Evolutionary conservation across 2,888 invertebrate species (phyloP).

Genomic region (Pristionchus arcanus): DNA sequence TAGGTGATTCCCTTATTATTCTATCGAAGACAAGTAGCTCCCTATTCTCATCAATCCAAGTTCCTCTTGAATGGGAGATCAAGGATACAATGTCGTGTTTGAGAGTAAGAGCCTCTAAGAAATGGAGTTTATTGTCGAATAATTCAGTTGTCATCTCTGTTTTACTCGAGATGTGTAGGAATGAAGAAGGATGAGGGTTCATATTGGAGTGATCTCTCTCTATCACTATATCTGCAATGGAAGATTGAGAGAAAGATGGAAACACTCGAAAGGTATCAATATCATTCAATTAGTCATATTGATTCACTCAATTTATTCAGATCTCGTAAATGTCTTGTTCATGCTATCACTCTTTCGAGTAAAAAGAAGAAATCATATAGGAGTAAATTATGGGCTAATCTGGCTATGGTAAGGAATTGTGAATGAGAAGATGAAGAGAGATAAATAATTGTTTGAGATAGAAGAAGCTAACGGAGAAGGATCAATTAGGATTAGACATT

Average conservation of each 20-base stretch:
- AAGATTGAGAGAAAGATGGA: not conserved
- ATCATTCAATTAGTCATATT: not conserved
- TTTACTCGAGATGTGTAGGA: conserved; percentile 5
- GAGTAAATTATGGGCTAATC: not conserved
- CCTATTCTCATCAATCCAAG: not conserved
- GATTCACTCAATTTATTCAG: not conserved
- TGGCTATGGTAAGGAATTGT: not conserved
- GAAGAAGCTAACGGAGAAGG: not conserved
- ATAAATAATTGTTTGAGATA: not conserved
- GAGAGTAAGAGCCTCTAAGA: not conserved
- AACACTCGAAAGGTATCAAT: not conserved
- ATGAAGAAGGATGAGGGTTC: not conserved
- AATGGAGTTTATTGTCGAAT: not conserved
- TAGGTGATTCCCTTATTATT: conserved; percentile 18
- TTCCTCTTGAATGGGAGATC: conserved; percentile 22
- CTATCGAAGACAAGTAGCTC: conserved; percentile 8
- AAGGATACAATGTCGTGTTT: not conserved
- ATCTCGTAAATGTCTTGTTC: not conserved
- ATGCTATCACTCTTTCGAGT: not conserved
- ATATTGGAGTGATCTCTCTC: not conserved
- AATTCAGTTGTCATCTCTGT: not conserved
- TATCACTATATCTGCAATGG: not conserved
- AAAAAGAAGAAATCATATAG: not conserved
- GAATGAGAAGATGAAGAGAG: not conserved
- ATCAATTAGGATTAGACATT: not conserved